Conservation (phyloP, 2,113 vertebrate species). For the Plotosus lineatus region DNA sequence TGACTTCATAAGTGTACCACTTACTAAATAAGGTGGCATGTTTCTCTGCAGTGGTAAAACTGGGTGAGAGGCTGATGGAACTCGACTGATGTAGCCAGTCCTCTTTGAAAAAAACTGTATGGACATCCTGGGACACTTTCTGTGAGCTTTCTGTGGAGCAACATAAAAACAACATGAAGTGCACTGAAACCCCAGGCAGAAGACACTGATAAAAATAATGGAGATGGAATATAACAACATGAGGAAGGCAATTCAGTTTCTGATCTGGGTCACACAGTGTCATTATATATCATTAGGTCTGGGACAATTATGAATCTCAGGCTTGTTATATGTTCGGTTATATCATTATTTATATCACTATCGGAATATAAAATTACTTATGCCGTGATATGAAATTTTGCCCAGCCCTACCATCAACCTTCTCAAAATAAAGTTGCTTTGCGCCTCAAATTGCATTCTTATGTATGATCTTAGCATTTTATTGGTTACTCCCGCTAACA, state of each 20-base stretch:
- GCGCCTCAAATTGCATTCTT: background rate
- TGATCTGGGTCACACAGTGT: background rate
- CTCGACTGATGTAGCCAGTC: constrained; percentile 71
- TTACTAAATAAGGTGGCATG: constrained; percentile 59
- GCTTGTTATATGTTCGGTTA: too few relatives aligned
- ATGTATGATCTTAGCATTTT: too few relatives aligned
- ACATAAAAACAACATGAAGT: constrained; percentile 1
- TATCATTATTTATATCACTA: too few relatives aligned
- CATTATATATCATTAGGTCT: too few relatives aligned
- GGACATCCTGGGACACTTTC: constrained; percentile 72
- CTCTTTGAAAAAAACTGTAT: constrained; percentile 70
- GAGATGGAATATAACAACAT: background rate
- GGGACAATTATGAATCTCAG: too few relatives aligned
- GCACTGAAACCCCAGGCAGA: background rate
- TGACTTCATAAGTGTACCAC: constrained; percentile 18
- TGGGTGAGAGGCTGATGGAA: constrained; percentile 22
- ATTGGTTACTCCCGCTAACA: background rate
- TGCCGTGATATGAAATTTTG: too few relatives aligned
- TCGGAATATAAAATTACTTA: too few relatives aligned
- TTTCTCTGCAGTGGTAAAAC: constrained; percentile 7
- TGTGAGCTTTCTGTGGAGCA: constrained; percentile 75
- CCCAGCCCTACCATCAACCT: background rate
- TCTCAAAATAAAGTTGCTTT: too few relatives aligned
- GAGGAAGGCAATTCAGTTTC: background rate
- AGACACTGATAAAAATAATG: background rate